Evolutionary conservation across 2,797 vertebrate genomes (phyloP), one percentile per base, ranked within the genome.

Genomic region (Sebastes minor): DNA sequence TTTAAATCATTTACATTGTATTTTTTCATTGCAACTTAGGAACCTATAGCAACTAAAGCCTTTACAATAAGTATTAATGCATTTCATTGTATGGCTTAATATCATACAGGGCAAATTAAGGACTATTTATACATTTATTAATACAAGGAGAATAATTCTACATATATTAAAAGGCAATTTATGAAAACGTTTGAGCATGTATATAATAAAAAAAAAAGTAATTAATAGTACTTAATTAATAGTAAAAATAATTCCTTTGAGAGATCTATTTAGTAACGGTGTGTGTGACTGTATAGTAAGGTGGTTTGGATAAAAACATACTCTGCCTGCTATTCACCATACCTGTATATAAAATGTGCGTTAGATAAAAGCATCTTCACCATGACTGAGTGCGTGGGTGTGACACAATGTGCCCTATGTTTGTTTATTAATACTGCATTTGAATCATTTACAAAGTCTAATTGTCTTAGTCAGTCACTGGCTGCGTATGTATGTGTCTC

Each of bases 401-500:
- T 22, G 42, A 52, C 30, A 52, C 20, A 56, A 13, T 28, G 28
- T 62, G 52, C 14, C 13, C 9, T 14, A 6, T 68, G 32, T 63
- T 68, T 78, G 56, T 69, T 70, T 53, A n/a, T 42, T 53, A 75
- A 66, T 65, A 27, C 52, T 73, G 18, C 27, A 32, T 16, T 38
- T 42, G 14, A 42, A 42, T 42, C 14, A 20, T 46, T 32, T 32
- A 67, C n/a, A 23, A 16, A 22, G 62, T 74, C 12, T 76, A 69
- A 84, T 72, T 74, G 42, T 71, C 35, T 66, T 33, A 60, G 71
- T 78, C 42, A 59, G 18, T 49, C 4, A 68, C 25, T 42, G 4
- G 20, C 14, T 87, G 20, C 30, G 28, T 59, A 2, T 27, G 10
- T 68, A 4, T 49, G n/a, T 53, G 49, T 79, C 25, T 22, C 16